Evolutionary conservation across 1,140 invertebrate genomes (phyloP), one percentile per base, ranked within the genome.

Genomic region (Zaprionus kolodkinae): DNA sequence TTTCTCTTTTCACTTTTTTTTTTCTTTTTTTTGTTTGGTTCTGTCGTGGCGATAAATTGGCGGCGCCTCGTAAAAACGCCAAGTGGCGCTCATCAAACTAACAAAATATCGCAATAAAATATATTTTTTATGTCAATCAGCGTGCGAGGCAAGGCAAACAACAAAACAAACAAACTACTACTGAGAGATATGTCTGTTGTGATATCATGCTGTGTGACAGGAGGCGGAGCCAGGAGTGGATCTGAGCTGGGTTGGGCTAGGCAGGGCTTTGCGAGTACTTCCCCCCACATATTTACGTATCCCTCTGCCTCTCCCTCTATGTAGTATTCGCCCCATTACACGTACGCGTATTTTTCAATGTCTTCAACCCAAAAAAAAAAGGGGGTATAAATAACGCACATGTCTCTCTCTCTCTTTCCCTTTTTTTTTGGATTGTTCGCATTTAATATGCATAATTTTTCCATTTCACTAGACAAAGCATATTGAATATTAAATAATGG

Each of bases 401-500:
- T 80, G 78, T 66, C 61, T 15, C n/a, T 43, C 13, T 45, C 73
- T 66, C 61, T 15, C n/a, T 43, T 5, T 45, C 73, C 56, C n/a
- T 55, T 17, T 50, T 11, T 43, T 38, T 57, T 63, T 77, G 45
- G 59, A 59, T 72, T 70, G 67, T 52, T 72, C 67, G 43, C 84
- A 84, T 87, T 88, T 87, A 87, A 87, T 88, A 88, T 87, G 84
- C 84, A 87, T 87, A 87, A 87, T 87, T 87, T 87, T 81, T 84
- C 77, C 84, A 87, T 87, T 87, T 87, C 84, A 72, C 73, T 72
- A 72, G 77, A 84, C 77, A 80, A 84, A 88, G 84, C 84, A 87
- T 87, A 87, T 87, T 87, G 84, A 87, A 87, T 87, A 87, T 87
- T 87, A 87, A 87, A 87, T 87, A 87, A 88, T 84, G 74, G 30